Base-by-base conservation (phyloP, 2,888 invertebrate genomes). In the Taphrorychus bicolor region DNA sequence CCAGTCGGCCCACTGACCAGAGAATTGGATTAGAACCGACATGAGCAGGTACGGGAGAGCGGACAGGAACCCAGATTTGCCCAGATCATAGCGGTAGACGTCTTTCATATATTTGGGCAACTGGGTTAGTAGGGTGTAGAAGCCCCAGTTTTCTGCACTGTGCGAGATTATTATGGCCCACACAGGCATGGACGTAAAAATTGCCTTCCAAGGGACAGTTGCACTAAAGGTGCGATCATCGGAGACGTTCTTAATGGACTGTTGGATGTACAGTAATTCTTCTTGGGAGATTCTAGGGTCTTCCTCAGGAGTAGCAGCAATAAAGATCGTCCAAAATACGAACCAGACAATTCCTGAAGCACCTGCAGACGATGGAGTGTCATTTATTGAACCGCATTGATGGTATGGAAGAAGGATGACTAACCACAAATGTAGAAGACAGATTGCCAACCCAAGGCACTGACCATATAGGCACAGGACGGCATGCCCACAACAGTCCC, bases 11-110 rank as follows among this genome's bases (percentile, higher is more conserved):
- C 93, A 76, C 71, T 92, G 90, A 0, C 96, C 97, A 0, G 93
- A 90, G 69, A 90, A 82, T 75, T 91, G 92, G 4, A 95, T 84
- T 4, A 91, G 87, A 24, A 93, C 84, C 0, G 93, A 91, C 94
- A 96, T 95, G 0, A 91, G 90, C 17, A 96, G 81, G 80, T 97
- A 97, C 0, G 97, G 97, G 41, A 96, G 83, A 0, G 95, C 95
- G 0, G 95, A 90, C 57, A 94, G 80, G 77, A 91, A 89, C 3
- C 96, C 96, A 3, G 94, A 91, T 78, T 93, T 87, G 5, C 90
- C 87, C 58, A 93, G 84, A 76, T 92, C 86, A 79, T 90, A 92
- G 72, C 88, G 84, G 71, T 91, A 85, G 0, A 89, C 89, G 74
- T 93, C 93, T 92, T 69, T 70, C 23, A 70, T 19, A 54, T 70